Evolutionary conservation across 1,140 invertebrate genomes (phyloP).

Genomic region (Drosophila nebulosa): DNA sequence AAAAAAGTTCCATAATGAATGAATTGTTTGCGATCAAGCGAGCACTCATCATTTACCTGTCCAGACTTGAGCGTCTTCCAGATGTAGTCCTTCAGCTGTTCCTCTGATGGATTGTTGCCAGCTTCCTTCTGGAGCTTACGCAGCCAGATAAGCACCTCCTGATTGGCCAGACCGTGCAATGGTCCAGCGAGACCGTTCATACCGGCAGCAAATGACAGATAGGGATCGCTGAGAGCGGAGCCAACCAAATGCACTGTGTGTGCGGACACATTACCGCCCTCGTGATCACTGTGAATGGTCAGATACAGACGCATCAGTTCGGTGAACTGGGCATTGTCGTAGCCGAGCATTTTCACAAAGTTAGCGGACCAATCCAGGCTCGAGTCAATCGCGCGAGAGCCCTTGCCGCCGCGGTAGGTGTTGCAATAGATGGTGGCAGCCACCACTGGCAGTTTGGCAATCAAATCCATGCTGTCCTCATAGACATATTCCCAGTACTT

Average conservation of each 20-base stretch:
- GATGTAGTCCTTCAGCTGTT: constrained; percentile 95
- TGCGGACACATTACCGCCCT: constrained; percentile 97
- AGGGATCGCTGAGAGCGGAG: constrained; percentile 96
- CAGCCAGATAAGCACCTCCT: constrained; percentile 94
- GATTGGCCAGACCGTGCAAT: constrained; percentile 97
- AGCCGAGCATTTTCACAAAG: constrained; percentile 96
- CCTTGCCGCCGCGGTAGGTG: constrained; percentile 92
- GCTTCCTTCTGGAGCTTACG: constrained; percentile 90
- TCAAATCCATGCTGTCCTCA: constrained; percentile 97
- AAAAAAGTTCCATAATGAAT: not conserved
- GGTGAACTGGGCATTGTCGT: constrained; percentile 91
- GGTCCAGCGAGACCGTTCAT: constrained; percentile 97
- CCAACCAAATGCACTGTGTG: constrained; percentile 97
- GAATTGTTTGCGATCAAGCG: not conserved
- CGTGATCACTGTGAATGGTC: constrained; percentile 97
- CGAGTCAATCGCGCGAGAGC: constrained; percentile 92
- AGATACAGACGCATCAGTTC: constrained; percentile 97
- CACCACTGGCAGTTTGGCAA: constrained; percentile 96
- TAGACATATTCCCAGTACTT: constrained; percentile 88
- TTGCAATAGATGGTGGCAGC: constrained; percentile 97
- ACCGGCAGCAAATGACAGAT: constrained; percentile 95
- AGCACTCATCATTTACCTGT: constrained; percentile 46
- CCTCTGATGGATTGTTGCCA: constrained; percentile 90
- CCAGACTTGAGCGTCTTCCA: constrained; percentile 97
- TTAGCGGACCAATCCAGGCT: constrained; percentile 97